Evolutionary conservation across 1,140 invertebrate genomes (phyloP), one percentile per base, ranked within the genome.

Genomic region (Coelopa frigida): DNA sequence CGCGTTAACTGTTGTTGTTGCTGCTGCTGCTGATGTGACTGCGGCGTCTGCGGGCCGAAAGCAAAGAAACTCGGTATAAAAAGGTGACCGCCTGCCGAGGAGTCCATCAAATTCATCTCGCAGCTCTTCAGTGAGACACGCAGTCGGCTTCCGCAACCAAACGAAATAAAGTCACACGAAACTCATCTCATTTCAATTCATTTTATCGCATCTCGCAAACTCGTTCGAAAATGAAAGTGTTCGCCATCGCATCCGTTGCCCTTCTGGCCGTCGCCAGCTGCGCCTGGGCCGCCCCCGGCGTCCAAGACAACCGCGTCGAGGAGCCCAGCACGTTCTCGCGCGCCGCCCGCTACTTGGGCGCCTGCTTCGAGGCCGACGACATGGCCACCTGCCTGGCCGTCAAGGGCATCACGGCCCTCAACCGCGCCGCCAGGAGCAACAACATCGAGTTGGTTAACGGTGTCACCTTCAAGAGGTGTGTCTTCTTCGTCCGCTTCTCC

Each of bases 381-480:
- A 53, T 78, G 32, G 55, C 75, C 50, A 74, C 71, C 38, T 82
- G 80, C 57, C 52, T 79, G 27, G 73, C 75, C 20, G 73, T 80
- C 27, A 81, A 80, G 54, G 72, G 76, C 8, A 70, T 76, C 41
- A 72, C 70, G 14, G 70, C 71, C 7, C 44, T 83, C 12, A 71
- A 78, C 32, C 73, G 76, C 37, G 79, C 78, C 1, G 70, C 77
- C 15, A 73, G 76, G 48, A 75, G 76, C 44, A 64, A 65, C 44
- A 73, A 78, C 51, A 70, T 83, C 41, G 61, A 78, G 21, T 50
- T 82, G 15, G 29, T 77, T 47, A 72, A 75, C 32, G 80, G 81
- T 20, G 59, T 83, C 10, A 73, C 71, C 23, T 76, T 83, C 48
- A 66, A 77, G 37, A 72, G 75, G 66, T 75, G 70, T 65, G 57